These are phyloP conservation scores for Serrognathus titanus DNA, from an alignment of 2,888 invertebrate species.

Conservation along the genomic window DNA sequence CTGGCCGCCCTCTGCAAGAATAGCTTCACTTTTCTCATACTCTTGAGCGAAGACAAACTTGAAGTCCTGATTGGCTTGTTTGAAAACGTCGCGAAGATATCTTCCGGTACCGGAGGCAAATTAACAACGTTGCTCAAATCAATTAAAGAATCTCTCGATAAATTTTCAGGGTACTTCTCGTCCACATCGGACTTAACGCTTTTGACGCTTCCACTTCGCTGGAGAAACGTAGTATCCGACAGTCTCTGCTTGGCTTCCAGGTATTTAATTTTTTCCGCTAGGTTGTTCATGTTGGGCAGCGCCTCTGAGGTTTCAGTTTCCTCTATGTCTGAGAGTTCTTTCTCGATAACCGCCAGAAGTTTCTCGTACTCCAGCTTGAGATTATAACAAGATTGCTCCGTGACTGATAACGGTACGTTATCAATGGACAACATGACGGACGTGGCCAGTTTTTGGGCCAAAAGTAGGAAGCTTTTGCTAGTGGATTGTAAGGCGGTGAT, in stretches of 20 bases:
- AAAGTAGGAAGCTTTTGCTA: constrained; percentile 38
- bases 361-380: constrained; percentile 42
- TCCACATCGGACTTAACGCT: constrained; percentile 47
- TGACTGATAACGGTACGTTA: constrained; percentile 15
- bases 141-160: constrained; percentile 48
- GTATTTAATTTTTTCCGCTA: constrained; percentile 43
- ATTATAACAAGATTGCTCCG: constrained; percentile 25
- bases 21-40: constrained; percentile 49
- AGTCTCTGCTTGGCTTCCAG: constrained; percentile 36
- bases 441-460: constrained; percentile 41
- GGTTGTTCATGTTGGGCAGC: constrained; percentile 25
- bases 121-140: constrained; percentile 47
- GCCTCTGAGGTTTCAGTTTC: constrained; percentile 35
- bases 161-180: constrained; percentile 51
- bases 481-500: constrained; percentile 41
- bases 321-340: constrained; percentile 41
- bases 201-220: constrained; percentile 30
- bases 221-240: constrained; percentile 20
- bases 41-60: constrained; percentile 49
- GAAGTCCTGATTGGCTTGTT: constrained; percentile 46
- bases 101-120: constrained; percentile 50
- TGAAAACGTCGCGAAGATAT: constrained; percentile 47
- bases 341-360: constrained; percentile 41
- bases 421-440: constrained; percentile 32
- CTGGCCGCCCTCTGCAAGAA: constrained; percentile 48